phyloP scores from a whole-genome alignment of 2,888 invertebrate genomes.

The Drosophila tripunctata region DNA sequence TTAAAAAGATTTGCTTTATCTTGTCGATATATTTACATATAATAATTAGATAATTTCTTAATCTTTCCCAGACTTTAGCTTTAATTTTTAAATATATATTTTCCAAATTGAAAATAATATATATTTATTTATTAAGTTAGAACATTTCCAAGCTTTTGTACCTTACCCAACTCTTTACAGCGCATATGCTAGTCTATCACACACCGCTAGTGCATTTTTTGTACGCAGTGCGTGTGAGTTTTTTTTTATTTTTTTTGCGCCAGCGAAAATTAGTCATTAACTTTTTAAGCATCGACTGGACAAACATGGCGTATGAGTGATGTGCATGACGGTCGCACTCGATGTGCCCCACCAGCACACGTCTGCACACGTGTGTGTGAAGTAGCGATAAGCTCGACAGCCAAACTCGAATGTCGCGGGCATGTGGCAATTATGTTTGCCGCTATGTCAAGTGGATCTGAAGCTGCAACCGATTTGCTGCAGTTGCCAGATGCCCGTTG shows the following conservation, averaged over 20 bases:
- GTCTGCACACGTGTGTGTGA: constrained; percentile 16
- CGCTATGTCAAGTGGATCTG: constrained; percentile 59
- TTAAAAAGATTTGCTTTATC: too few species aligned
- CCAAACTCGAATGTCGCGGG: constrained; percentile 66
- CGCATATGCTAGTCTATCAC: not conserved
- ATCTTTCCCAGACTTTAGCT: too few species aligned
- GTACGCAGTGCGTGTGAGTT: constrained; percentile 6
- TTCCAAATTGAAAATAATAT: too few species aligned
- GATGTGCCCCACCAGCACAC: not conserved
- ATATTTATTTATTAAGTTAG: not conserved
- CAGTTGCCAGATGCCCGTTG: too few species aligned
- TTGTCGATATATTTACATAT: too few species aligned
- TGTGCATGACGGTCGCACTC: constrained; percentile 57
- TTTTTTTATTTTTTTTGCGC: constrained; percentile 53
- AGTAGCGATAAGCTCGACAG: constrained; percentile 63
- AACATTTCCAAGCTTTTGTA: too few species aligned
- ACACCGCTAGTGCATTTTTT: not conserved
- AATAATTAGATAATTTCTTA: too few species aligned
- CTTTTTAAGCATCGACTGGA: constrained; percentile 77
- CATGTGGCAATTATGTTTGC: constrained; percentile 74
- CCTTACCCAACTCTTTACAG: constrained; percentile 6
- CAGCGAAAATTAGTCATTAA: constrained; percentile 76
- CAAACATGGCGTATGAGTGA: constrained; percentile 79
- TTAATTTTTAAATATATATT: too few species aligned
- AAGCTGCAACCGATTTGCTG: constrained; percentile 50